Evolutionary conservation across 1,140 invertebrate species (phyloP), one percentile per base, ranked within the genome.

Genomic region (Trachymyrmex septentrionalis): DNA sequence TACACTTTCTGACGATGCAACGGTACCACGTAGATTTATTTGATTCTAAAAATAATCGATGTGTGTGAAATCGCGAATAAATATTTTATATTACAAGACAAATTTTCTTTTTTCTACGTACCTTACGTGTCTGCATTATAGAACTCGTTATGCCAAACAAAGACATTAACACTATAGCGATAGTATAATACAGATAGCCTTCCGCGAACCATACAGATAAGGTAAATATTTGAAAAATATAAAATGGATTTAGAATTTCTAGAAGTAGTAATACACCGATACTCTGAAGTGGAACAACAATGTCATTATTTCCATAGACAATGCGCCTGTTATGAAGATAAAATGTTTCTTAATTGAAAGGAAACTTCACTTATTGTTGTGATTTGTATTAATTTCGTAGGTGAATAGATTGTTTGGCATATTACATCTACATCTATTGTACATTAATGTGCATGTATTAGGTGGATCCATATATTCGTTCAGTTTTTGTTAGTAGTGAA

Each of bases 241-340:
- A 99, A 95, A 99, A 99, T 0, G 99, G 99, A 93, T 99, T 99
- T 66, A 99, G 96, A 30, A 98, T 96, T 95, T 98, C 98, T 16
- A 98, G 93, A 16, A 98, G 93, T 0, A 98, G 94, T 9, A 99
- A 94, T 4, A 96, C 96, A 71, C 97, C 92, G 34, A 98, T 96
- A 71, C 97, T 96, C 88, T 97, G 96, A 2, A 98, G 96, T 4
- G 97, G 97, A 3, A 98, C 97, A 64, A 96, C 96, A 87, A 99
- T 98, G 91, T 97, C 96, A 92, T 99, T 99, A 38, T 95, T 95
- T 9, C 98, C 98, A 92, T 98, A 98, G 19, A 98, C 96, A 55
- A 97, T 96, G 44, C 97, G 96, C 88, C 98, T 98, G 93, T 3
- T 63, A 84, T 14, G 2, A 27, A 73, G 6, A 50, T 0, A 44